Evolutionary conservation across 2,888 invertebrate species (phyloP).

Genomic region (Drosophila falleni): DNA sequence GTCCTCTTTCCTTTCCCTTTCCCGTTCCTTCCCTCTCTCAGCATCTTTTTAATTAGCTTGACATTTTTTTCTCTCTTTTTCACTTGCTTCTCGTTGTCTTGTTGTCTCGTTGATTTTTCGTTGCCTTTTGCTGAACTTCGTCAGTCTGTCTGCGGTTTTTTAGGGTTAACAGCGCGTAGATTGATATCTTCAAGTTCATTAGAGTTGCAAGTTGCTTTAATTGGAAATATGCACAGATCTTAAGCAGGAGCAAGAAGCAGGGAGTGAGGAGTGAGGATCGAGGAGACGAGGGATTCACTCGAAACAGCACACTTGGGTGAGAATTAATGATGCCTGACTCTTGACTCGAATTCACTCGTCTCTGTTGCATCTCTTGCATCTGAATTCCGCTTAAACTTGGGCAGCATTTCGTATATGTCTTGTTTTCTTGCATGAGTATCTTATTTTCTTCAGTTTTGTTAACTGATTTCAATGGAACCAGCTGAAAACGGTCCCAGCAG

Average conservation of each 20-base stretch:
- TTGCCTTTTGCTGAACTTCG: constrained; percentile 38
- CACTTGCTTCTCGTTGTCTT: constrained; percentile 19
- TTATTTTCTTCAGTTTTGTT: constrained; percentile 41
- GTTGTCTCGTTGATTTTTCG: constrained; percentile 22
- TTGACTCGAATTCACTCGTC: constrained; percentile 24
- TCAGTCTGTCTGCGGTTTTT: constrained; percentile 57
- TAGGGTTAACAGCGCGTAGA: constrained; percentile 80
- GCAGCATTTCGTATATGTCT: constrained; percentile 31
- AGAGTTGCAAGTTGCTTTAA: constrained; percentile 78
- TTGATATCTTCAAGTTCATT: constrained; percentile 81
- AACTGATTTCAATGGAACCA: constrained; percentile 71
- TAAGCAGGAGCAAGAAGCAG: constrained; percentile 10
- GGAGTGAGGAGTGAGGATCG: background rate
- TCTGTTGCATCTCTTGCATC: constrained; percentile 37
- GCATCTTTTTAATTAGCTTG: constrained; percentile 77
- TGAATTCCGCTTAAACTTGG: constrained; percentile 71
- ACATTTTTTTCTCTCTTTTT: constrained; percentile 54
- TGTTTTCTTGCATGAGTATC: constrained; percentile 17
- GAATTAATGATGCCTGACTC: constrained; percentile 75
- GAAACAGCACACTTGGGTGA: constrained; percentile 71
- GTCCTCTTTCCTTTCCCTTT: constrained; percentile 23
- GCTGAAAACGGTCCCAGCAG: constrained; percentile 16
- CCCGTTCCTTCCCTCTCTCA: background rate
- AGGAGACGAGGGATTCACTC: constrained; percentile 5
- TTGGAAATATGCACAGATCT: constrained; percentile 75